Conservation (phyloP, 2,113 vertebrate genomes). For the Urocolius indicus region DNA sequence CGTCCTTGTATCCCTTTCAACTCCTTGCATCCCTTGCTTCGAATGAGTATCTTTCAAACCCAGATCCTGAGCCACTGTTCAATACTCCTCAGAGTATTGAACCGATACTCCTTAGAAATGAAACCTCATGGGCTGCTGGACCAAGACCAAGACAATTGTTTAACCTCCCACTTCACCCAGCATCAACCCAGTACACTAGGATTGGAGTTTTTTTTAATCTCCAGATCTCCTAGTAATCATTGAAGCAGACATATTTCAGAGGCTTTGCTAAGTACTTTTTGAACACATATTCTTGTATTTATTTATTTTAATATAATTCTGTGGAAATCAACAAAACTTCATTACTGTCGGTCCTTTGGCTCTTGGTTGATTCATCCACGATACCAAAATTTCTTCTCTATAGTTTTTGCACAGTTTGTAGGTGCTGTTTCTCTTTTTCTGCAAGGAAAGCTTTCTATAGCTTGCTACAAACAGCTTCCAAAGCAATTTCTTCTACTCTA, state of each 20-base stretch:
- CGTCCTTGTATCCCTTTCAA: neutral
- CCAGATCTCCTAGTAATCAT: neutral
- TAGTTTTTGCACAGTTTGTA: neutral
- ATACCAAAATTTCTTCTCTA: neutral
- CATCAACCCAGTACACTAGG: neutral
- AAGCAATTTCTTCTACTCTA: neutral
- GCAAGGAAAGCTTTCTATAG: neutral
- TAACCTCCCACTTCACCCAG: neutral
- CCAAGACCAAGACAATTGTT: neutral
- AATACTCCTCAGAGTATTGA: neutral
- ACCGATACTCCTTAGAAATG: neutral
- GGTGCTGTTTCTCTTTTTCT: neutral
- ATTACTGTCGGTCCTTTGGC: neutral
- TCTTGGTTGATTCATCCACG: neutral
- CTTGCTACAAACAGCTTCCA: neutral
- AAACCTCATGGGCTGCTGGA: fast-evolving
- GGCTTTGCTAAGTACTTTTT: neutral
- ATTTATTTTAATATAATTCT: neutral
- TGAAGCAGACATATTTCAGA: neutral
- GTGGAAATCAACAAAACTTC: neutral
- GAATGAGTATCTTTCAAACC: neutral
- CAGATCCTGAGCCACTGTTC: neutral
- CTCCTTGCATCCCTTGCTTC: neutral
- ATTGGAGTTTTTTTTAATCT: neutral
- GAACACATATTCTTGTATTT: neutral